Conservation (phyloP, 2,797 vertebrate genomes). For the Chromis chromis region DNA sequence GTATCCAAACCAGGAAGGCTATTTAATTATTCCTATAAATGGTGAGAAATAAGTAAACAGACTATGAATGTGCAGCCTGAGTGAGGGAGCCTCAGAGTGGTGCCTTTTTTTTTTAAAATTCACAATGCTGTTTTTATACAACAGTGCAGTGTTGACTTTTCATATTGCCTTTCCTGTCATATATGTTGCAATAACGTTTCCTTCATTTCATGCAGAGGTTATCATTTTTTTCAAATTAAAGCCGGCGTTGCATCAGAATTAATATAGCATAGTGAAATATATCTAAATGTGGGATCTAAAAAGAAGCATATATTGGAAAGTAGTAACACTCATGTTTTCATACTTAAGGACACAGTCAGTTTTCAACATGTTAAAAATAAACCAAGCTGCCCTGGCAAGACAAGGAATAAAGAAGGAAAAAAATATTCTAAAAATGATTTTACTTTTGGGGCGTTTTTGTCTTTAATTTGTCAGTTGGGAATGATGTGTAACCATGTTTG, state of each 20-base stretch:
- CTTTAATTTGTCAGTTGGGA: constrained; percentile 39
- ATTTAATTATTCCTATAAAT: constrained; percentile 41
- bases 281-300: constrained; percentile 16
- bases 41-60: constrained; percentile 26
- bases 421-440: constrained; percentile 27
- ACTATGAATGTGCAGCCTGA: constrained; percentile 40
- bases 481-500: constrained; percentile 50
- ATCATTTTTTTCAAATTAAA: constrained; percentile 43
- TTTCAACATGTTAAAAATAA: constrained; percentile 40
- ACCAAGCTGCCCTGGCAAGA: constrained; percentile 1
- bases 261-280: constrained; percentile 9
- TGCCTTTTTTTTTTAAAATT: constrained; percentile 18
- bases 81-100: background rate
- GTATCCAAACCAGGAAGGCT: constrained; percentile 21
- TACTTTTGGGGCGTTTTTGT: constrained; percentile 15
- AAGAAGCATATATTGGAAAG: constrained; percentile 8
- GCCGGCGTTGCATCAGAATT: constrained; percentile 26
- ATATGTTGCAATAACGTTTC: constrained; percentile 5
- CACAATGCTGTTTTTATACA: constrained; percentile 34
- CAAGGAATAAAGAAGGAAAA: constrained; percentile 18
- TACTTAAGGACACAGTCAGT: constrained; percentile 6
- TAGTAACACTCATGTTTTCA: constrained; percentile 12
- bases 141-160: constrained; percentile 29
- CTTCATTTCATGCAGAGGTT: constrained; percentile 28
- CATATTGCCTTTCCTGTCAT: constrained; percentile 31